phyloP scores from a whole-genome alignment of 2,888 invertebrate genomes.

The Heliconius cydno region DNA sequence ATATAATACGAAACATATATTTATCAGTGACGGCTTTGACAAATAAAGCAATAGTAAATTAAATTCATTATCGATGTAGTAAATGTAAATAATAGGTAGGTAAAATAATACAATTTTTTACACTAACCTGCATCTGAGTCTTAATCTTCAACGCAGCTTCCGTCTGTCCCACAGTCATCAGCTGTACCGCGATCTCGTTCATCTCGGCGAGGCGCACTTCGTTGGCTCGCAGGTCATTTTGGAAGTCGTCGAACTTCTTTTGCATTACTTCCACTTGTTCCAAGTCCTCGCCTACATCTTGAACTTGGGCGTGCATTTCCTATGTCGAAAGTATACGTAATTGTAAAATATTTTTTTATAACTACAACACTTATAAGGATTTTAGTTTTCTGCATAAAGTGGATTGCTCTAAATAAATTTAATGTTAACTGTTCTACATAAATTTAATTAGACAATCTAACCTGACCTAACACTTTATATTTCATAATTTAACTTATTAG shows the following conservation, averaged over 20 bases:
- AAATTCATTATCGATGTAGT: too few relatives aligned
- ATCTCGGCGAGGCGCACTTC: slow-evolving; percentile 99
- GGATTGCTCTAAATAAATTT: too few relatives aligned
- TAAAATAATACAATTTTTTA: neutral
- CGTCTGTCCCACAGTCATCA: slow-evolving; percentile 98
- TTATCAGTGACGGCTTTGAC: too few relatives aligned
- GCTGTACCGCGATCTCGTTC: slow-evolving; percentile 99
- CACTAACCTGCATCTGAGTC: slow-evolving; percentile 94
- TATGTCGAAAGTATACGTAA: slow-evolving; percentile 50
- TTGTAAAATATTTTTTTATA: too few relatives aligned
- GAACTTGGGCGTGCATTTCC: slow-evolving; percentile 98
- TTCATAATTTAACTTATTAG: too few relatives aligned
- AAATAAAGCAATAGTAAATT: too few relatives aligned
- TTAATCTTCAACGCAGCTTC: slow-evolving; percentile 99
- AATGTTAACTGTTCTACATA: too few relatives aligned
- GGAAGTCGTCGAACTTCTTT: slow-evolving; percentile 99
- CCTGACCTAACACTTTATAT: too few relatives aligned
- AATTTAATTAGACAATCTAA: too few relatives aligned
- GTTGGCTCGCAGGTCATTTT: slow-evolving; percentile 97
- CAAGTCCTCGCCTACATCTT: slow-evolving; percentile 98
- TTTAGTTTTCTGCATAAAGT: too few relatives aligned
- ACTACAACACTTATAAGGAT: too few relatives aligned
- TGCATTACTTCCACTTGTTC: slow-evolving; percentile 99
- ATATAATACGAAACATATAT: neutral
- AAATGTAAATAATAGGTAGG: neutral